A percentile compares a stretch with the other conserved stretches of the same genome.
Conservation (phyloP, 2,888 invertebrate genomes). For the Drosophila nigritarsus region DNA sequence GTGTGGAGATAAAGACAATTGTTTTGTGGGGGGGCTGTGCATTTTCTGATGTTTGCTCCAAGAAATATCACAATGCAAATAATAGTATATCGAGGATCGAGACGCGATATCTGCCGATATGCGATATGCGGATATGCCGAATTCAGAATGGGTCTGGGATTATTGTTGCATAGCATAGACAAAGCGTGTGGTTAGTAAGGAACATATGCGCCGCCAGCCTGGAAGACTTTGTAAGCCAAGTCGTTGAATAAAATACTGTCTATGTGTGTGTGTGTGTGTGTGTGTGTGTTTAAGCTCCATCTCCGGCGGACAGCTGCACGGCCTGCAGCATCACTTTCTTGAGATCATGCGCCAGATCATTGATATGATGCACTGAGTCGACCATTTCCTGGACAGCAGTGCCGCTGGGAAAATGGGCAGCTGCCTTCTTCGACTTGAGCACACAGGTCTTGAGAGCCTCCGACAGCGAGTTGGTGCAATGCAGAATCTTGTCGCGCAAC, state of each 20-base stretch:
- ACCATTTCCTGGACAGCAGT: conserved; percentile 97
- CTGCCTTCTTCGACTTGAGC: conserved; percentile 94
- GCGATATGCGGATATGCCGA: conserved; percentile 59
- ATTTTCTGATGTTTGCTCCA: conserved; percentile 63
- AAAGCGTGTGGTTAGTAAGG: conserved; percentile 59
- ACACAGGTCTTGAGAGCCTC: conserved; percentile 94
- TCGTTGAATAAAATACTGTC: conserved; percentile 20
- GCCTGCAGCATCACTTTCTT: conserved; percentile 91
- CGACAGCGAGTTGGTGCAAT: conserved; percentile 92
- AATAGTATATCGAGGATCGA: conserved; percentile 28
- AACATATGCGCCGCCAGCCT: conserved; percentile 60
- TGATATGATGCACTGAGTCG: conserved; percentile 94
- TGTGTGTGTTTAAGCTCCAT: conserved; percentile 57
- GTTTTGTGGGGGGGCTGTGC: conserved; percentile 38
- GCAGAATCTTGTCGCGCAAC: conserved; percentile 89
- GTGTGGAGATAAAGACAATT: conserved; percentile 52
- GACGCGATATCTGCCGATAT: conserved; percentile 23
- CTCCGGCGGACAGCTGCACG: conserved; percentile 84
- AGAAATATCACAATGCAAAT: conserved; percentile 75
- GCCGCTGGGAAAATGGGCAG: conserved; percentile 96
- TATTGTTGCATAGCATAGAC: conserved; percentile 18
- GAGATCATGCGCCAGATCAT: conserved; percentile 92
- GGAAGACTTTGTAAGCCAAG: conserved; percentile 77
- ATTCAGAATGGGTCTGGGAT: conserved; percentile 23
- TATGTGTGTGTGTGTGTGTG: neutral